Base-by-base conservation (phyloP, 2,113 vertebrate species). In the Corythaeola cristata region DNA sequence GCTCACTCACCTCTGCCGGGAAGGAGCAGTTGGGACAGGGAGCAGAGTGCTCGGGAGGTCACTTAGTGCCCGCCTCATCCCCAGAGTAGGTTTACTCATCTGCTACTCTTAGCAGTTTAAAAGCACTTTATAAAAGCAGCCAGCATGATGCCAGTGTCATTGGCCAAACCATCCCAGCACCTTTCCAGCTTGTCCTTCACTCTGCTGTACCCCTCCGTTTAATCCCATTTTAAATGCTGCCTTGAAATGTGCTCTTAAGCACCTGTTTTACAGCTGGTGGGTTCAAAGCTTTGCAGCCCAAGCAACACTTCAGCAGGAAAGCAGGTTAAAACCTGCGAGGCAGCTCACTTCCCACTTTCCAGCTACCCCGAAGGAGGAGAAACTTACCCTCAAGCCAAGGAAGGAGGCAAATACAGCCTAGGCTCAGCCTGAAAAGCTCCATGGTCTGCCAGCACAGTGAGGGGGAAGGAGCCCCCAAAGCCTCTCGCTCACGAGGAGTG, bases 361-460 rank as follows among this genome's bases (percentile, higher is more conserved):
- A 78, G 24, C 71, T 77, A 81, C 39, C 85, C 73, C 60, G 1
- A 92, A 84, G n/a, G 37, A 94, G n/a, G 13, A 95, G 27, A 91
- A 76, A 97, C 97, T 97, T 97, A 98, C 97, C 97, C 73, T 92
- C 95, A 83, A 97, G 93, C 92, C 97, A 96, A 72, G 85, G 80
- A 73, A 97, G 95, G 20, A 97, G 92, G 49, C 94, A 92, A 85
- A 93, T 88, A 74, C 93, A 96, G n/a, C 89, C 64, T 58, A 97
- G 89, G 55, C 96, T 96, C 85, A 95, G 53, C 55, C 78, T 97
- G 94, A 96, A 95, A 89, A 97, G 88, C 45, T 94, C 96, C 97
- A 97, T 98, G 81, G 56, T 97, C 37, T 95, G 77, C 71, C 80
- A 80, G 63, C 52, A 79, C 79, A 60, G 68, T 0, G 0, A 5